A percentile compares a stretch with the other conserved stretches of the same genome.
phyloP scores from a whole-genome alignment of 2,113 vertebrate genomes.

The Pomatorhinus ruficollis region DNA sequence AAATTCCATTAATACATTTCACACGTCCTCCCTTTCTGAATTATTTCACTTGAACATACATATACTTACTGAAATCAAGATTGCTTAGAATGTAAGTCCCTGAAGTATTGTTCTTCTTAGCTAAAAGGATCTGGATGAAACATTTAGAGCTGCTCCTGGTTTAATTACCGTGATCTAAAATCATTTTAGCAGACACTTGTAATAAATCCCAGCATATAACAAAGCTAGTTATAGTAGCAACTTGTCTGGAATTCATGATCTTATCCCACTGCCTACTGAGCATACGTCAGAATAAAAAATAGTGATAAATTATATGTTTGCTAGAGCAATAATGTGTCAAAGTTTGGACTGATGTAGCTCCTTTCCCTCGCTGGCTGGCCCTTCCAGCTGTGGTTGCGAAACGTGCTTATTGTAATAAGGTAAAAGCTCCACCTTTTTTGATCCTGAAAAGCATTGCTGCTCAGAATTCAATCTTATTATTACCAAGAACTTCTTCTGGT shows the following conservation, averaged over 20 bases:
- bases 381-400: not conserved
- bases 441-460: not conserved
- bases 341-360: not conserved
- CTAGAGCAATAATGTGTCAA: not conserved
- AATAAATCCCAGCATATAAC: not conserved
- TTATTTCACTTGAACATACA: not conserved
- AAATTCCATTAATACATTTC: not conserved
- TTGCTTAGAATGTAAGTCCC: not conserved
- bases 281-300: not conserved
- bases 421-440: not conserved
- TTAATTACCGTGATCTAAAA: not conserved
- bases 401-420: not conserved
- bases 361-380: not conserved
- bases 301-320: not conserved
- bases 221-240: not conserved
- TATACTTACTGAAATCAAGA: not conserved
- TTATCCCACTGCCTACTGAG: not conserved
- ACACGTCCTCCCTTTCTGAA: not conserved
- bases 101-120: not conserved
- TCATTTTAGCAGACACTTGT: not conserved
- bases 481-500: conserved; percentile 36
- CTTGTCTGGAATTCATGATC: not conserved
- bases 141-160: not conserved
- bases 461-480: not conserved
- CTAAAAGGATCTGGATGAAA: not conserved